phyloP scores from a whole-genome alignment of 2,888 invertebrate genomes.

The Xylota segnis region DNA sequence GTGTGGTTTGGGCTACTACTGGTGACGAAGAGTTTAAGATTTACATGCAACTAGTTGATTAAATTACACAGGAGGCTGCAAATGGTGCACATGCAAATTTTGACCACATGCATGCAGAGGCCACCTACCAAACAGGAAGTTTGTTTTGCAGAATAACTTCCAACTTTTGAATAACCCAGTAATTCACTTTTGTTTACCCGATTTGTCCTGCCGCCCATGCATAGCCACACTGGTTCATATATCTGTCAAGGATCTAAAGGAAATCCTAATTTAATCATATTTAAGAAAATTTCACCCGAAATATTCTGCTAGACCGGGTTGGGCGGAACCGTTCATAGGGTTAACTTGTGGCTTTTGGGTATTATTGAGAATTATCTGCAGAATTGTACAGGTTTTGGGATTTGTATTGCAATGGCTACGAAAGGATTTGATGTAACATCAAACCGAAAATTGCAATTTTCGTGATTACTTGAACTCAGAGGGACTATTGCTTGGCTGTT shows the following conservation, averaged over 20 bases:
- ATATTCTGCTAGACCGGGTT: constrained; percentile 10
- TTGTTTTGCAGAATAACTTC: constrained; percentile 50
- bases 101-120: neutral
- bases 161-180: constrained; percentile 52
- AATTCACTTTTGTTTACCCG: constrained; percentile 38
- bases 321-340: neutral
- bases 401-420: too few species aligned
- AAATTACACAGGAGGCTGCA: constrained; percentile 32
- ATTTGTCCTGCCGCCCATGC: neutral
- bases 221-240: neutral
- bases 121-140: constrained; percentile 7
- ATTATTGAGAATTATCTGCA: neutral
- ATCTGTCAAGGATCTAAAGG: constrained; percentile 32
- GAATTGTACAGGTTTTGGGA: neutral
- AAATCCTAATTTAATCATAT: constrained; percentile 65
- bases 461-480: too few species aligned
- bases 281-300: constrained; percentile 35
- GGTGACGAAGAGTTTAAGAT: neutral
- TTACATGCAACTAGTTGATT: constrained; percentile 71
- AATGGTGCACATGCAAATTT: constrained; percentile 21
- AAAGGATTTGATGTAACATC: too few species aligned
- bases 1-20: neutral
- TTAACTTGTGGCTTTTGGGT: neutral
- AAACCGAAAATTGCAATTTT: too few species aligned
- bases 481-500: too few species aligned